These are phyloP conservation scores for Triplophysa rosa DNA, from an alignment of 2,113 vertebrate genomes.

Conservation along the genomic window DNA sequence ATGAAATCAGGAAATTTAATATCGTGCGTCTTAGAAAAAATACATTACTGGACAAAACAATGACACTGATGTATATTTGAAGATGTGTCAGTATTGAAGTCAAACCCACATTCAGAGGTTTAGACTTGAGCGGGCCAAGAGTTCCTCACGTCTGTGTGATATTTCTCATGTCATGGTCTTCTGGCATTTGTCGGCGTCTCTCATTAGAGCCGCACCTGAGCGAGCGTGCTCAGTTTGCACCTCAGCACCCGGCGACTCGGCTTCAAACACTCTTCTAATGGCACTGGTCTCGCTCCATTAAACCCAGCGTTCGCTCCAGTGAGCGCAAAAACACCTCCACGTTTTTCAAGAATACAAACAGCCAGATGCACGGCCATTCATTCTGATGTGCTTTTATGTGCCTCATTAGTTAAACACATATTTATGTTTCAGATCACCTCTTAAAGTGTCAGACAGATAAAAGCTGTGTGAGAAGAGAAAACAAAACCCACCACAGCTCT, in stretches of 20 bases:
- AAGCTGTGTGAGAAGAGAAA: neutral
- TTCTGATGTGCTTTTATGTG: neutral
- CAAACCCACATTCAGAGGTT: neutral
- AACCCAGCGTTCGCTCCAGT: conserved; percentile 58
- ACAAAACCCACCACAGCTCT: neutral
- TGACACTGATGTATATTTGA: too few species aligned
- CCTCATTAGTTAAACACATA: conserved; percentile 16
- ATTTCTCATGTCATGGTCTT: neutral
- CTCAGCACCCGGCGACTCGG: conserved; percentile 41
- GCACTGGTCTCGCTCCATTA: conserved; percentile 69
- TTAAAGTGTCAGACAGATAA: neutral
- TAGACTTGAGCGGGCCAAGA: too few species aligned
- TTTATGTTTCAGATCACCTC: neutral
- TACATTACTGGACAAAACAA: too few species aligned
- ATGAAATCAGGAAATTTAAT: too few species aligned
- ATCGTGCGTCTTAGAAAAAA: too few species aligned
- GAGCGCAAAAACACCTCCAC: conserved; percentile 60
- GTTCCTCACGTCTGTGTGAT: neutral
- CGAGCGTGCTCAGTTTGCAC: conserved; percentile 56
- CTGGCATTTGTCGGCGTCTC: conserved; percentile 53
- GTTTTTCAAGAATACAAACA: neutral
- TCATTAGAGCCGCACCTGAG: conserved; percentile 64
- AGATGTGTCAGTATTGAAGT: too few species aligned
- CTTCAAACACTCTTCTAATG: conserved; percentile 70
- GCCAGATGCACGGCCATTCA: neutral